phyloP scores from a whole-genome alignment of 1,140 invertebrate genomes.

The Drosophila orena region DNA sequence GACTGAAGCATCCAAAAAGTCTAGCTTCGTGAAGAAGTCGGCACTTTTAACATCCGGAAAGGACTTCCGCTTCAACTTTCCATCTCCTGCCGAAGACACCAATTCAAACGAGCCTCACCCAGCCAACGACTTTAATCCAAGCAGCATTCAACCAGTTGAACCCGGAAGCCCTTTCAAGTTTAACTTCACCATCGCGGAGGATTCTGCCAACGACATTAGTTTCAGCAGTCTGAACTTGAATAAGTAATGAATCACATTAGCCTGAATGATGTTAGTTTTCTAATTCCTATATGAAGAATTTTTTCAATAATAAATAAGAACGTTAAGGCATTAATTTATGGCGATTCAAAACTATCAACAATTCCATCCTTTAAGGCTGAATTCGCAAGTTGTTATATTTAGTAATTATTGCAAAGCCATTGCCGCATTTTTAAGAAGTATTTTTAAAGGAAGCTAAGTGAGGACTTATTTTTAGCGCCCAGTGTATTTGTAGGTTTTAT shows the following conservation, averaged over 20 bases:
- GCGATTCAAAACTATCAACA: too few relatives aligned
- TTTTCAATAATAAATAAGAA: not conserved
- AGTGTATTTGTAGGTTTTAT: slow-evolving; percentile 11
- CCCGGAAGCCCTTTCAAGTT: slow-evolving; percentile 86
- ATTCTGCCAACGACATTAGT: slow-evolving; percentile 60
- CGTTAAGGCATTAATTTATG: not conserved
- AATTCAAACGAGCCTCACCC: slow-evolving; percentile 9
- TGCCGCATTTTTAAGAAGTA: too few relatives aligned
- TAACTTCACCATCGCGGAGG: slow-evolving; percentile 85
- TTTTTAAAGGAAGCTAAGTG: not conserved
- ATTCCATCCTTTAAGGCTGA: too few relatives aligned
- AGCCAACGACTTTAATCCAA: slow-evolving; percentile 36
- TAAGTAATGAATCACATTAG: not conserved
- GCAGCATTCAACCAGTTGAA: slow-evolving; percentile 2
- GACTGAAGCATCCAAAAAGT: slow-evolving; percentile 85
- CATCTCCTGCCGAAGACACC: slow-evolving; percentile 16
- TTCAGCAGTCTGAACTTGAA: slow-evolving; percentile 31
- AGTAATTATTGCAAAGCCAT: too few relatives aligned
- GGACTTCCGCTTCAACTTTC: slow-evolving; percentile 85
- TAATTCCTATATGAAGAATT: not conserved
- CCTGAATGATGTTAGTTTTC: not conserved
- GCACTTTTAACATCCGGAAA: slow-evolving; percentile 69
- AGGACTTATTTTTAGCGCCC: not conserved
- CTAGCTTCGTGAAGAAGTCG: slow-evolving; percentile 87
- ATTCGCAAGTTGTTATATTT: too few relatives aligned